Evolutionary conservation across 2,888 invertebrate genomes (phyloP), one percentile per base, ranked within the genome.

Genomic region (Epinotia bilunana): DNA sequence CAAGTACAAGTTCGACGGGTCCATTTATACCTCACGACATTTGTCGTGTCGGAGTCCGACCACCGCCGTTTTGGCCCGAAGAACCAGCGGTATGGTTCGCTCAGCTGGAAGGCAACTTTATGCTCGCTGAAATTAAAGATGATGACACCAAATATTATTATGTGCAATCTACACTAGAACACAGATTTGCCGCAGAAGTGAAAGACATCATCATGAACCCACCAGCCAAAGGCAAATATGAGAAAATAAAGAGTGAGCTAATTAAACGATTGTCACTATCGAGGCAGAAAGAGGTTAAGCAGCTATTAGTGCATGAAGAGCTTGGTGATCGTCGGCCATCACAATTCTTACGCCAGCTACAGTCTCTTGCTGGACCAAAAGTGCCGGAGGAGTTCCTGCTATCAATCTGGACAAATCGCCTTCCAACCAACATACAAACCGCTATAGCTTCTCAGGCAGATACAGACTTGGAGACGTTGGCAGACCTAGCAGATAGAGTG

Each of bases 401-500:
- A 6, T 57, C 76, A 6, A 63, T 76, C 23, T 68, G 76, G 72
- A 39, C 62, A 7, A 72, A 68, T 20, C 67, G 76, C 2, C 49
- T 76, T 0, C 72, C 76, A 2, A 57, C 46, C 11, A 60, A 53
- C 18, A 53, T 60, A 5, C 78, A 80, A 68, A 71, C 75, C 0
- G 69, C 77, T n/a, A 60, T 79, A 5, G 80, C 79, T 3, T 75
- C 73, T 5, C 78, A 80, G 46, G 49, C 76, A 0, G 63, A 55
- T 16, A 18, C 33, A 9, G 0, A 60, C 9, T 58, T 78, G n/a
- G 77, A 79, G 3, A 58, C 43, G 20, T 23, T 78, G 11, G 79
- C 79, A n/a, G 77, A 78, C 28, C 58, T 80, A n/a, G 77, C 79
- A 11, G 79, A 80, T 58, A 72, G 74, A 12, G 63, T 80, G 0